Conservation (phyloP, 2,113 vertebrate species). For the Festucalex cinctus region DNA sequence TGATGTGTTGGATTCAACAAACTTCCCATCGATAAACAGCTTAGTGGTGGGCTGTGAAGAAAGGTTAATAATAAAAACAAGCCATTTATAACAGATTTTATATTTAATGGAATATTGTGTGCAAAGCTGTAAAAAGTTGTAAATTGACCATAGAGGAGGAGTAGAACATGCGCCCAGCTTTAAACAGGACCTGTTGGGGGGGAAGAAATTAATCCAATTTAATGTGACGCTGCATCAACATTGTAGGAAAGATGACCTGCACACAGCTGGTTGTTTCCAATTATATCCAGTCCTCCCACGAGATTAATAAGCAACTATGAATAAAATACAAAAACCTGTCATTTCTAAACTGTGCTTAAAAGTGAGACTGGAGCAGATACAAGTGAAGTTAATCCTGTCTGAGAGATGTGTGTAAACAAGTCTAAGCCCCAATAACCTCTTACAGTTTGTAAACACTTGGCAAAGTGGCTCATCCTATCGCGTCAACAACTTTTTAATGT, state of each 20-base stretch:
- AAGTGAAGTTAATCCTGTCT: constrained; percentile 29
- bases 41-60: constrained; percentile 83
- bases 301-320: constrained; percentile 40
- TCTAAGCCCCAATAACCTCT: constrained; percentile 8
- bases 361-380: neutral
- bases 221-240: constrained; percentile 4
- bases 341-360: neutral
- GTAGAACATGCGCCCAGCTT: constrained; percentile 56
- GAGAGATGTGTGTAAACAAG: neutral
- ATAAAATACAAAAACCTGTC: neutral
- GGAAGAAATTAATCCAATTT: neutral
- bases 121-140: neutral
- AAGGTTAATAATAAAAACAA: neutral
- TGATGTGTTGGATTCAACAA: constrained; percentile 88
- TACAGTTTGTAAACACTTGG: constrained; percentile 30
- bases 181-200: constrained; percentile 52
- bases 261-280: no score
- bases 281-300: no score
- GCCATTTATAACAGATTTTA: neutral
- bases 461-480: constrained; percentile 10
- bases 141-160: constrained; percentile 68
- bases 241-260: neutral
- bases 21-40: constrained; percentile 95
- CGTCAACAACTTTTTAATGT: neutral
- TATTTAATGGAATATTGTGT: neutral